Conservation (phyloP, 2,113 vertebrate genomes). For the Leucopsar rothschildi region DNA sequence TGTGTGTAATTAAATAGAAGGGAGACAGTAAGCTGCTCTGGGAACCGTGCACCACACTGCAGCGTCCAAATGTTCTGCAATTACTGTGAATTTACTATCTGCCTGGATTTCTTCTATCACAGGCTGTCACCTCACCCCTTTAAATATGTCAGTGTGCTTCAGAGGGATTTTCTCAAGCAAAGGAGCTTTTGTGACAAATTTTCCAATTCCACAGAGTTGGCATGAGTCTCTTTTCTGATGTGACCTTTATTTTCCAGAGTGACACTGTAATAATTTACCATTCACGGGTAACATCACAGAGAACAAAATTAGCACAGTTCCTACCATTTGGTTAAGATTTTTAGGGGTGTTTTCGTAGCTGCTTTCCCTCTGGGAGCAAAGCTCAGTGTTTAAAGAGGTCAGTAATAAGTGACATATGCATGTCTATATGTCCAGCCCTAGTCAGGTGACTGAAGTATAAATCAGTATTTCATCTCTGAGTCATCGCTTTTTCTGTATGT, state of each 20-base stretch:
- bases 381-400: not conserved
- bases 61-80: not conserved
- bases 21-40: not conserved
- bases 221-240: not conserved
- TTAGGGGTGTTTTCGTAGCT: not conserved
- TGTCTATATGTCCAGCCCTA: not conserved
- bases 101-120: not conserved
- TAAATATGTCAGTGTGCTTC: not conserved
- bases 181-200: not conserved
- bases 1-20: not conserved
- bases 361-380: not conserved
- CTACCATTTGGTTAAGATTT: not conserved
- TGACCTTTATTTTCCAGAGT: constrained; percentile 27
- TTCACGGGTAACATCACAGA: not conserved
- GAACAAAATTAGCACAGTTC: not conserved
- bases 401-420: not conserved
- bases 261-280: not conserved
- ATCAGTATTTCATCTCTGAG: not conserved
- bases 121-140: not conserved
- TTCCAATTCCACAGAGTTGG: not conserved
- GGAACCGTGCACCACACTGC: not conserved
- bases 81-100: not conserved
- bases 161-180: not conserved
- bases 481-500: not conserved
- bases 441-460: not conserved